Evolutionary conservation across 1,140 invertebrate genomes (phyloP), one percentile per base, ranked within the genome.

Genomic region (Chymomyza costata): DNA sequence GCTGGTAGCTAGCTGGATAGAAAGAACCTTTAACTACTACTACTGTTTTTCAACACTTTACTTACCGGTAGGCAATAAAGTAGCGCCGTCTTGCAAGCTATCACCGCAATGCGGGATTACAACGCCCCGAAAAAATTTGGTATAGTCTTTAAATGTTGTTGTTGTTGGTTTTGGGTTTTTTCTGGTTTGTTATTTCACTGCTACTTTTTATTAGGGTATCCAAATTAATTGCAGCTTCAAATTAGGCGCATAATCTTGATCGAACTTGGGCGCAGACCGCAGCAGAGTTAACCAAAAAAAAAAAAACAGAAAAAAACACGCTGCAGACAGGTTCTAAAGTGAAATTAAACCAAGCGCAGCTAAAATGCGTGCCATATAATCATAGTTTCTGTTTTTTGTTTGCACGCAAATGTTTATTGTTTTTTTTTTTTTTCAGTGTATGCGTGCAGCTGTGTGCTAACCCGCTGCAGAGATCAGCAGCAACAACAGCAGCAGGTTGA

Each of bases 201-300:
- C 51, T 48, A 25, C 48, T 71, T 76, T 76, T 76, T 76, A 78
- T 76, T 76, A 67, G 71, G 73, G 73, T 78, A 80, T 80, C 73
- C 73, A 80, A 78, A 78, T 78, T 78, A 78, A 78, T 78, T 78
- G 80, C 73, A 78, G 65, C 73, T 68, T 80, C 73, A 78, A 78
- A 78, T 78, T 78, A 78, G 73, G 63, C 52, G 37, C 67, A 73
- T 70, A 61, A 78, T 78, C 73, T 78, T 78, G 73, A 78, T 78
- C 46, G 52, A 53, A 40, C 34, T 13, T n/a, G 35, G 39, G 14
- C 35, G 14, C 30, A 19, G n/a, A n/a, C n/a, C 31, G 45, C 32
- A n/a, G n/a, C n/a, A n/a, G n/a, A n/a, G n/a, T n/a, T n/a, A n/a
- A n/a, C n/a, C n/a, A 28, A 28, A 28, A 28, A 28, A 28, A 51